A percentile compares a stretch with the other conserved stretches of the same genome.
These are phyloP conservation scores for Sciurus carolinensis DNA, from an alignment of 2,797 vertebrate species.

Conservation along the genomic window DNA sequence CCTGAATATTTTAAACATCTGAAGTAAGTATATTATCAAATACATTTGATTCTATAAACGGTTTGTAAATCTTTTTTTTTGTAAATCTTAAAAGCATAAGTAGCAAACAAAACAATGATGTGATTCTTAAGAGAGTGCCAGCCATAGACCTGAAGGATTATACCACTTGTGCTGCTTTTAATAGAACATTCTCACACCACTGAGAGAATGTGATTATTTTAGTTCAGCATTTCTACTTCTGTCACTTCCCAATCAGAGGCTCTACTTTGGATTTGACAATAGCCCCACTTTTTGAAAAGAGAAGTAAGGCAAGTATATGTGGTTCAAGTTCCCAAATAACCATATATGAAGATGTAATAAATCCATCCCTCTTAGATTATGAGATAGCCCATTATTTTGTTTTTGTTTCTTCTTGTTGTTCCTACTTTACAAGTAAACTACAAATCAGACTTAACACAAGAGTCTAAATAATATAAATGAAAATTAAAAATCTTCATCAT, in stretches of 20 bases:
- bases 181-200: neutral
- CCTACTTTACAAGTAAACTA: neutral
- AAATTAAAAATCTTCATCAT: neutral
- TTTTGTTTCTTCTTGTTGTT: slow-evolving; percentile 8
- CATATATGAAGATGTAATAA: neutral
- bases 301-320: neutral
- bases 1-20: slow-evolving; percentile 20
- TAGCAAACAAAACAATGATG: neutral
- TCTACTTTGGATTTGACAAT: neutral
- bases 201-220: neutral
- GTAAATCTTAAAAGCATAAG: neutral
- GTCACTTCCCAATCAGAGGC: neutral
- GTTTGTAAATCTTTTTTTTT: neutral
- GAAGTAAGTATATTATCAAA: neutral
- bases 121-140: neutral
- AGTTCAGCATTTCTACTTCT: neutral
- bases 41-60: neutral
- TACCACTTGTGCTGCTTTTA: neutral
- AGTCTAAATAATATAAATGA: slow-evolving; percentile 20
- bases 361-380: neutral
- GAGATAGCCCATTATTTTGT: neutral
- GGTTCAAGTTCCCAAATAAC: neutral
- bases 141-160: neutral
- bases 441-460: neutral
- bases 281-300: neutral